These are phyloP conservation scores for Syndactyla subalaris DNA, from an alignment of 2,797 vertebrate genomes.

Conservation along the genomic window DNA sequence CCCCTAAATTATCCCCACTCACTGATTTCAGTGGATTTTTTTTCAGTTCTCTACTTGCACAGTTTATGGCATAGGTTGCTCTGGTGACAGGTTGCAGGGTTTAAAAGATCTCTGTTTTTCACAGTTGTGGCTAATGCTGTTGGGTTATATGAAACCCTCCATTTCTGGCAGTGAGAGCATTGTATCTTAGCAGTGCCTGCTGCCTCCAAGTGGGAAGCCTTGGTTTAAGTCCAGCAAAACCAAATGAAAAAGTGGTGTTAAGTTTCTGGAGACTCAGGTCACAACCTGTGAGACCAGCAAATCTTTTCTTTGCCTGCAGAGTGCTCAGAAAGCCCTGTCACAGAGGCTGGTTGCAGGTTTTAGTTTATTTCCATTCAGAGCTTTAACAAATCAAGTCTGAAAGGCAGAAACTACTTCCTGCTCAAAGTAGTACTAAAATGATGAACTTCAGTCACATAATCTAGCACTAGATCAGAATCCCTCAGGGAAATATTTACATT, in stretches of 20 bases:
- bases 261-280: background rate
- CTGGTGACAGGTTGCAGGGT: background rate
- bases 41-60: background rate
- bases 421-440: constrained; percentile 66
- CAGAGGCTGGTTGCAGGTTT: background rate
- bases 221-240: background rate
- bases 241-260: background rate
- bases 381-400: constrained; percentile 52
- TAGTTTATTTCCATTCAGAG: constrained; percentile 58
- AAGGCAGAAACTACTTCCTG: constrained; percentile 52
- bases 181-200: background rate
- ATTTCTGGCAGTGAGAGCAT: background rate
- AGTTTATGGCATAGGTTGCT: background rate
- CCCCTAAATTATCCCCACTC: background rate
- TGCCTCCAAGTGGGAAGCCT: constrained; percentile 14
- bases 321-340: background rate
- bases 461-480: constrained; percentile 67
- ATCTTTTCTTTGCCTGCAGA: background rate
- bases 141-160: background rate
- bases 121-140: background rate
- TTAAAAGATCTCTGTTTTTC: background rate
- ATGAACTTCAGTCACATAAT: constrained; percentile 72
- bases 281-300: background rate
- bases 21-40: background rate
- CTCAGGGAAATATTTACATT: constrained; percentile 74